These are phyloP conservation scores for Peromyscus californicus DNA, from an alignment of 2,113 vertebrate species.

Conservation along the genomic window DNA sequence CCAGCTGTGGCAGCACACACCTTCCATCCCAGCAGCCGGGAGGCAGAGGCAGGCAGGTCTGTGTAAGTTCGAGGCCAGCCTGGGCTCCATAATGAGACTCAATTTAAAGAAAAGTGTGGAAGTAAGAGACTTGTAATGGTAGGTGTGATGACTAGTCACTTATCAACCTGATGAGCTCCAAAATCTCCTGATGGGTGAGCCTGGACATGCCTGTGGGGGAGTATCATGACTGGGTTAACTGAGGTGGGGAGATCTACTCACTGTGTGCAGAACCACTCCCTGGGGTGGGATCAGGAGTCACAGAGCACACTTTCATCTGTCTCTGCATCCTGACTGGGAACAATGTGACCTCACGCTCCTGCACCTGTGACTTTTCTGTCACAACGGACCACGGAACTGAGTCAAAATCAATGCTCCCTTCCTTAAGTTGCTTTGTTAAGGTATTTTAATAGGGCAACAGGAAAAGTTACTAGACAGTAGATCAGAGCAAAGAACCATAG, in stretches of 20 bases:
- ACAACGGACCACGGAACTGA: not conserved
- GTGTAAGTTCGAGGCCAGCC: not conserved
- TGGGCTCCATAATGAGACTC: not conserved
- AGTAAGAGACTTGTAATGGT: not conserved
- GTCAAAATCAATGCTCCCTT: not conserved
- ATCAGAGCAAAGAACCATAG: not conserved
- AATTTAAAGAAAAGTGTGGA: not conserved
- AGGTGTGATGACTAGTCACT: not conserved
- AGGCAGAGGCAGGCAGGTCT: not conserved
- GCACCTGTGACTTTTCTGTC: not conserved
- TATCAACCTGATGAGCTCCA: not conserved
- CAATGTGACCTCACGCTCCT: not conserved
- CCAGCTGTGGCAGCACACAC: not conserved
- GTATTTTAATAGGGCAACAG: not conserved
- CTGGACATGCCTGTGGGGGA: not conserved
- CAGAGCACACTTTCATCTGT: not conserved
- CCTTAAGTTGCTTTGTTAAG: not conserved
- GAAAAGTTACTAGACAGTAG: not conserved
- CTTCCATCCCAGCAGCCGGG: not conserved
- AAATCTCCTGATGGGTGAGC: not conserved
- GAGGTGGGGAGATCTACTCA: not conserved
- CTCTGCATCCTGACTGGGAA: not conserved
- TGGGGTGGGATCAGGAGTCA: no score
- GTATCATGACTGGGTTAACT: not conserved
- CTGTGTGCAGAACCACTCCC: not conserved